Percentiles rank a stretch among this genome's conserved stretches.
Evolutionary conservation across 2,113 vertebrate genomes (phyloP).

Genomic region (Gila orcuttii): DNA sequence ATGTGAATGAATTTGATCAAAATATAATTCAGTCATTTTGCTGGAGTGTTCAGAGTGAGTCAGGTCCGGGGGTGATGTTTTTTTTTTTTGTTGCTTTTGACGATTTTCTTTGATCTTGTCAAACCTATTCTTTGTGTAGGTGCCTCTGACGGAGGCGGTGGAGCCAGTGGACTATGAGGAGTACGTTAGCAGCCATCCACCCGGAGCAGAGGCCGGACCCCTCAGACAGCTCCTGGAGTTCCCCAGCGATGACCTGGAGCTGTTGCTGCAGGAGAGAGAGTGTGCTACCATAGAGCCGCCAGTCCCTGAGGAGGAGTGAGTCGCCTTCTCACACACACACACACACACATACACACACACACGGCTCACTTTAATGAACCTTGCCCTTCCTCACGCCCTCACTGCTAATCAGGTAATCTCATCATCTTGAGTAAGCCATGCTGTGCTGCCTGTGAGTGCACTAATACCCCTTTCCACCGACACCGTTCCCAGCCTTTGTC

Average conservation of each 20-base stretch:
- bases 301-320: conserved; percentile 82
- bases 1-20: no score
- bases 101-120: no score
- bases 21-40: not conserved
- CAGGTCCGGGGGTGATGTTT: not conserved
- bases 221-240: conserved; percentile 86
- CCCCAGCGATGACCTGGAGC: conserved; percentile 84
- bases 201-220: conserved; percentile 78
- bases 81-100: no score
- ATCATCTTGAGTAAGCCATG: not conserved
- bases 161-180: conserved; percentile 91
- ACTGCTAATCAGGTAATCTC: conserved; percentile 26
- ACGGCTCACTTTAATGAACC: conserved; percentile 7
- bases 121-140: conserved; percentile 64
- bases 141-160: conserved; percentile 86
- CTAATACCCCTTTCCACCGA: not conserved
- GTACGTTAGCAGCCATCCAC: conserved; percentile 81
- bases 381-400: conserved; percentile 5
- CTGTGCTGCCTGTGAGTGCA: not conserved
- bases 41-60: not conserved
- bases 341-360: conserved; percentile 18
- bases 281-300: conserved; percentile 84
- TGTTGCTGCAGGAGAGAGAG: conserved; percentile 83
- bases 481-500: no score
- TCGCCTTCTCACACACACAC: conserved; percentile 32